Evolutionary conservation across 2,888 invertebrate genomes (phyloP), one percentile per base, ranked within the genome.

Genomic region (Ypsolopha scabrella): DNA sequence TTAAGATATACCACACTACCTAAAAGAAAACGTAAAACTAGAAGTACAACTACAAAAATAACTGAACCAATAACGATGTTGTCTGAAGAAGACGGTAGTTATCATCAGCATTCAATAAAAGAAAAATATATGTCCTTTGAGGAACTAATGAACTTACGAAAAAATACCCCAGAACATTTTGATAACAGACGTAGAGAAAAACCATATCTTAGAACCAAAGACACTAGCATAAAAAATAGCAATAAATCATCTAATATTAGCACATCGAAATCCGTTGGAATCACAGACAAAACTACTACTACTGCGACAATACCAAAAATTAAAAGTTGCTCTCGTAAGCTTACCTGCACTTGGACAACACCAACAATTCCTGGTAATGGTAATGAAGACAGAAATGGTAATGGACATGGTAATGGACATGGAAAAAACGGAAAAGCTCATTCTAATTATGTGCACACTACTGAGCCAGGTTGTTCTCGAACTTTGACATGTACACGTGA

Each of bases 111-210:
- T 39, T 59, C 59, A 44, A 47, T 68, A 3, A 79, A 79, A 34
- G 85, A 83, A 63, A 85, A 77, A 60, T 81, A 75, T 63, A 69
- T 86, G 53, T 86, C 85, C 6, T 86, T 86, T 64, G 80, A 85
- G 54, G 83, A 86, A 59, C 61, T 86, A 56, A 74, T 86, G 75
- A 75, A 74, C 63, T 61, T 83, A 9, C 68, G 81, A 57, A 82
- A 76, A 64, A 59, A 70, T n/a, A 74, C 64, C 44, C 52, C 51
- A 11, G 64, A 68, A 54, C 63, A 64, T 45, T 58, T 60, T 34
- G 64, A 68, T 56, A 57, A 60, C n/a, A 63, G 72, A 54, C 64
- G 78, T 35, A 13, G 14, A 41, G 54, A 50, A 35, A 54, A 48
- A 50, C 8, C 6, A n/a, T n/a, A n/a, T n/a, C n/a, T n/a, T n/a